These are phyloP conservation scores for Myotis pilosus DNA, from an alignment of 2,797 vertebrate genomes.

Conservation along the genomic window DNA sequence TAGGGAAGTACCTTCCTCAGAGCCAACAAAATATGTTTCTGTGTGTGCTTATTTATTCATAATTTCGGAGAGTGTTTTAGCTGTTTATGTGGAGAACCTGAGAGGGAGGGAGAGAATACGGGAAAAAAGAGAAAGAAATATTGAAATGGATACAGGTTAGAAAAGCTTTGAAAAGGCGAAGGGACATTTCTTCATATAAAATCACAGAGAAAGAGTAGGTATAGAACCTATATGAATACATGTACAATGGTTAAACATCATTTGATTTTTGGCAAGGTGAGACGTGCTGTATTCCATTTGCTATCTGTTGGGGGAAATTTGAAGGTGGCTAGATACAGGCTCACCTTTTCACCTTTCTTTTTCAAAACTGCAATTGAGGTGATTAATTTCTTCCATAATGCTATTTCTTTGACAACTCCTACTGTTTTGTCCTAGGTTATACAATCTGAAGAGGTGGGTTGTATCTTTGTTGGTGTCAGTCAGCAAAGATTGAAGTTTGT, in stretches of 20 bases:
- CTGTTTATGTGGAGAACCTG: background rate
- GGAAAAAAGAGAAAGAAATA: background rate
- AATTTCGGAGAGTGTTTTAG: background rate
- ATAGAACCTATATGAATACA: background rate
- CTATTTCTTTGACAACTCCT: conserved; percentile 34
- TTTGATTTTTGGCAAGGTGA: background rate
- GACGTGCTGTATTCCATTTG: background rate
- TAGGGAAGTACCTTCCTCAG: background rate
- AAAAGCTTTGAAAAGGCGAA: background rate
- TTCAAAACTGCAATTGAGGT: background rate
- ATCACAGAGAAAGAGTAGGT: background rate
- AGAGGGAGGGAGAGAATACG: background rate
- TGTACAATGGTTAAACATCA: background rate
- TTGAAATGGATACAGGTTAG: background rate
- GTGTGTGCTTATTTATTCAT: background rate
- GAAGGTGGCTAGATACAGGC: background rate
- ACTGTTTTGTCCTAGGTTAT: conserved; percentile 20
- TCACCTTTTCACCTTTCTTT: conserved; percentile 51
- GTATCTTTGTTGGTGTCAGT: conserved; percentile 58
- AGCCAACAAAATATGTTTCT: background rate
- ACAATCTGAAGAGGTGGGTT: conserved; percentile 14
- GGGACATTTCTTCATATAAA: background rate
- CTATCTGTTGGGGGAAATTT: background rate
- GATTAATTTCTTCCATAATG: conserved; percentile 46
- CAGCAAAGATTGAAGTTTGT: conserved; percentile 39